These are phyloP conservation scores for Noctua comes DNA, from an alignment of 2,888 invertebrate species.

Conservation along the genomic window DNA sequence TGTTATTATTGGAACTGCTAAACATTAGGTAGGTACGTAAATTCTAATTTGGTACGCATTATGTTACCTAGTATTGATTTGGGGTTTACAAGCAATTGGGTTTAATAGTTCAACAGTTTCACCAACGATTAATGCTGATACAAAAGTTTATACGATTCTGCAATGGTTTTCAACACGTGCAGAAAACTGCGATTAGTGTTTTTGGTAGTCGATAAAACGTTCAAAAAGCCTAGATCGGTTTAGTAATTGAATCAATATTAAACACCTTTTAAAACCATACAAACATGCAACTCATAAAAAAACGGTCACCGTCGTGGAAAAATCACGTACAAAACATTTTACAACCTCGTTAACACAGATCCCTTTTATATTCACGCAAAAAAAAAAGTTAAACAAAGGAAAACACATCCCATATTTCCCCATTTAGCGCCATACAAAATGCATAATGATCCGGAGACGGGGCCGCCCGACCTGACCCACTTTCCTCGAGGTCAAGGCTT, in stretches of 20 bases:
- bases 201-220: background rate
- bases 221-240: background rate
- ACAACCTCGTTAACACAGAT: constrained; percentile 52
- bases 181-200: background rate
- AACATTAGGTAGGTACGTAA: constrained; percentile 3
- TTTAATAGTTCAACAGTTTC: constrained; percentile 39
- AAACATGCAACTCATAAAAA: constrained; percentile 17
- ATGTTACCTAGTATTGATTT: constrained; percentile 25
- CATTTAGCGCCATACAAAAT: constrained; percentile 75
- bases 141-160: constrained; percentile 7
- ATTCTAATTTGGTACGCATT: constrained; percentile 37
- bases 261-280: constrained; percentile 19
- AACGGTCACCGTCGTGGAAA: constrained; percentile 36
- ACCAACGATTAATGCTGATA: constrained; percentile 3
- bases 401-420: constrained; percentile 64
- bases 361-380: constrained; percentile 43
- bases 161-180: constrained; percentile 7
- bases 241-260: background rate
- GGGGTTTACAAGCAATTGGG: constrained; percentile 37
- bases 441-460: constrained; percentile 73
- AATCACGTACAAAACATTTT: constrained; percentile 56
- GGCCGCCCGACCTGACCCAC: constrained; percentile 73
- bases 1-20: constrained; percentile 23
- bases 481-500: constrained; percentile 75
- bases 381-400: constrained; percentile 55